Percentiles rank a stretch among this genome's conserved stretches.
Evolutionary conservation across 2,113 vertebrate species (phyloP).

Genomic region (Excalfactoria chinensis): DNA sequence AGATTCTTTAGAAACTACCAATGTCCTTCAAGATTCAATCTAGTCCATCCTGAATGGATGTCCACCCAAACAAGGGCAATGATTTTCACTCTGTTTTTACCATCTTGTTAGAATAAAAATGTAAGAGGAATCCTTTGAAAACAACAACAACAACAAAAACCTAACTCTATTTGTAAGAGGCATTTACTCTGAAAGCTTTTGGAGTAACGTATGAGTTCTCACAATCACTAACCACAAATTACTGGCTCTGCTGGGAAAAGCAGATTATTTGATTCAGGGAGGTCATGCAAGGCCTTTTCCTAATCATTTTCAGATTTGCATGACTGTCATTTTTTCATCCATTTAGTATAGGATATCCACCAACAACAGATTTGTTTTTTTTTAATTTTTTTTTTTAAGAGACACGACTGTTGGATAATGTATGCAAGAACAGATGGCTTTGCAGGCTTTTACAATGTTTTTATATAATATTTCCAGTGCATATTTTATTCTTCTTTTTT

Average conservation of each 20-base stretch:
- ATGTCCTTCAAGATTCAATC: background rate
- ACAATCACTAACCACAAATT: background rate
- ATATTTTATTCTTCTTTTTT: background rate
- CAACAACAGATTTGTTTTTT: background rate
- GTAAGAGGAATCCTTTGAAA: background rate
- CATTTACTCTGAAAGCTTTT: background rate
- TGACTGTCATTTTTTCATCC: background rate
- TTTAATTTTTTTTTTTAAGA: background rate
- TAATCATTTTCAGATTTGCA: background rate
- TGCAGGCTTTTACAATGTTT: background rate
- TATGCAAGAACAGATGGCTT: background rate
- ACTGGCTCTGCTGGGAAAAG: background rate
- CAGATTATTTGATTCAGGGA: background rate
- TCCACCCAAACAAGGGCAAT: background rate
- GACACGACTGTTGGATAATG: background rate
- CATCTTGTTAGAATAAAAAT: background rate
- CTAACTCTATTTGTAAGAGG: background rate
- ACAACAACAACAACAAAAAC: background rate
- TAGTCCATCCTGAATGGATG: background rate
- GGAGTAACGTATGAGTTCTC: background rate
- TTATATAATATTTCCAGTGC: background rate
- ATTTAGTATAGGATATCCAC: background rate
- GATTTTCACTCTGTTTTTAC: background rate
- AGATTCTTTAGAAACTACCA: background rate
- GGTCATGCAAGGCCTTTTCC: background rate